Evolutionary conservation across 2,888 invertebrate genomes (phyloP).

Genomic region (Calameuta filiformis): DNA sequence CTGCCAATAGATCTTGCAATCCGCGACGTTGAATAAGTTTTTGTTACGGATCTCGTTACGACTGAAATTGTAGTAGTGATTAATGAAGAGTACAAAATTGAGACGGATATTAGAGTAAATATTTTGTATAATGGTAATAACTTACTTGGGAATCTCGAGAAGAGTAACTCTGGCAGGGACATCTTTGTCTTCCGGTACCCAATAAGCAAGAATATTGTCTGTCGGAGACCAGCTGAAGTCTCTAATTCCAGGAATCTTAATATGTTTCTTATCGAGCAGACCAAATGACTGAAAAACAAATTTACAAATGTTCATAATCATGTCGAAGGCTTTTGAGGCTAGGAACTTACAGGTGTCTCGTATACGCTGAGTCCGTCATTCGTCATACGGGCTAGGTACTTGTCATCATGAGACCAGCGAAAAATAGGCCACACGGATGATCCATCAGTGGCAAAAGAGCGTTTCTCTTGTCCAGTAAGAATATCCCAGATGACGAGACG

Average conservation of each 20-base stretch:
- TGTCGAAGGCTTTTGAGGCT: neutral
- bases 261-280: conserved; percentile 92
- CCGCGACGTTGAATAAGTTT: conserved; percentile 97
- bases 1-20: conserved; percentile 99
- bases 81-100: neutral
- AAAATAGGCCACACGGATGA: conserved; percentile 92
- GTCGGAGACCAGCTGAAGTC: conserved; percentile 99
- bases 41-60: conserved; percentile 90
- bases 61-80: conserved; percentile 43
- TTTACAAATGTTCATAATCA: conserved; percentile 11
- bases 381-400: conserved; percentile 91
- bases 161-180: conserved; percentile 95
- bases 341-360: conserved; percentile 83
- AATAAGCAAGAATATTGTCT: conserved; percentile 95
- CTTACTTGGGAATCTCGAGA: conserved; percentile 86
- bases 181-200: conserved; percentile 98
- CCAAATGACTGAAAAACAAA: conserved; percentile 79
- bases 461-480: conserved; percentile 91
- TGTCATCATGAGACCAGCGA: conserved; percentile 97
- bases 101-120: neutral
- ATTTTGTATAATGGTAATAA: conserved; percentile 4
- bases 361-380: conserved; percentile 90
- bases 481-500: conserved; percentile 98
- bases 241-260: conserved; percentile 89
- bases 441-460: conserved; percentile 88